Base-by-base conservation (phyloP, 2,888 invertebrate genomes). In the Sceliomorpha sp. region DNA sequence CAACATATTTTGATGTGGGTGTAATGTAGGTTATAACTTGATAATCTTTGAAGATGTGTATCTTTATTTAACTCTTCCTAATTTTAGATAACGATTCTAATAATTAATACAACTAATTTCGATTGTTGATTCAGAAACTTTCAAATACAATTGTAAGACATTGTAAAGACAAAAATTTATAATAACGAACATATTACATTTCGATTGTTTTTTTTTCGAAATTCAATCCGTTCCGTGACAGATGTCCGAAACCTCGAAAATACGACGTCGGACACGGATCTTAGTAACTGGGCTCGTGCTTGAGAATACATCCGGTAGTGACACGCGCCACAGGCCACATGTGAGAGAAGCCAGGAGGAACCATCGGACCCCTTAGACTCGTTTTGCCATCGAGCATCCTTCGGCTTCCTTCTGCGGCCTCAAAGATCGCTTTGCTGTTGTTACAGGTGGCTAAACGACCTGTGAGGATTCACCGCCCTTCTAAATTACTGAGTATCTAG, bases 161-260 rank as follows among this genome's bases (percentile, higher is more conserved):
- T n/a, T n/a, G n/a, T n/a, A n/a, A n/a, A n/a, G n/a, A n/a, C n/a
- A n/a, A n/a, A n/a, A n/a, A n/a, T n/a, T n/a, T n/a, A n/a, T n/a
- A n/a, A n/a, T n/a, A n/a, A n/a, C n/a, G n/a, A n/a, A n/a, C n/a
- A n/a, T n/a, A n/a, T n/a, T n/a, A n/a, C n/a, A n/a, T n/a, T n/a
- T n/a, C n/a, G n/a, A n/a, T n/a, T n/a, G n/a, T n/a, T n/a, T n/a
- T n/a, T n/a, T n/a, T n/a, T n/a, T n/a, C n/a, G 70, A 60, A 42
- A 60, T 55, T 32, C n/a, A 48, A 60, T 60, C 42, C 24, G 39
- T 31, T 7, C 9, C n/a, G 10, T 32, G 42, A 32, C 72, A 72
- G 63, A 55, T 72, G 72, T 39, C 32, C 32, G 72, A 72, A 68
- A 72, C 72, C 72, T 60, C 51, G 60, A 64, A 64, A 68, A 64